Conservation (phyloP, 1,140 invertebrate genomes). For the Charaxes varanes region DNA sequence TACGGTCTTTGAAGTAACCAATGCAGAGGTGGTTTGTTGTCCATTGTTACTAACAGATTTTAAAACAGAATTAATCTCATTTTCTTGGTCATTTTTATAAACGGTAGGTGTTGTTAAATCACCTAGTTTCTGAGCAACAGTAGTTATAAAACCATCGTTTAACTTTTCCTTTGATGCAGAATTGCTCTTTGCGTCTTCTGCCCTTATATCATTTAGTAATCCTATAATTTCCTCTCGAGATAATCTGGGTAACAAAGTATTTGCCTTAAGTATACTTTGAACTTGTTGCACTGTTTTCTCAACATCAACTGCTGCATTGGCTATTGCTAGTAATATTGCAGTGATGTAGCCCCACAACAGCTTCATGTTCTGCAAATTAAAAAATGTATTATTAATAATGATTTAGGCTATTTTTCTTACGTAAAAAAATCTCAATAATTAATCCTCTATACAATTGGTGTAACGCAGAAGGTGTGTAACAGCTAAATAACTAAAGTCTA, state of each 20-base stretch:
- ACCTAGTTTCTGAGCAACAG: neutral
- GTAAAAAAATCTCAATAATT: slow-evolving; percentile 1
- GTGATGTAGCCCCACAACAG: slow-evolving; percentile 40
- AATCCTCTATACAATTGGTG: too few species aligned
- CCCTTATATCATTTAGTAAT: slow-evolving; percentile 76
- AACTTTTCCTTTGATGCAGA: slow-evolving; percentile 29
- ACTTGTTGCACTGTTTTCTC: slow-evolving; percentile 77
- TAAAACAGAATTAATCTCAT: slow-evolving; percentile 34
- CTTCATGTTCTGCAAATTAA: slow-evolving; percentile 55
- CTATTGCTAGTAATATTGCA: slow-evolving; percentile 27
- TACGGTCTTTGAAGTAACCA: slow-evolving; percentile 10
- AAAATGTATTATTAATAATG: too few species aligned
- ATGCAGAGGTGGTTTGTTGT: slow-evolving; percentile 1
- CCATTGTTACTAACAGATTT: slow-evolving; percentile 14
- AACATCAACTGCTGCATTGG: slow-evolving; percentile 48
- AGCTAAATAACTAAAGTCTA: too few species aligned
- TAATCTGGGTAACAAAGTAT: slow-evolving; percentile 75
- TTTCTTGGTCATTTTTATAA: slow-evolving; percentile 37
- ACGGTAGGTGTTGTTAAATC: slow-evolving; percentile 21
- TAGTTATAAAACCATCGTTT: slow-evolving; percentile 13
- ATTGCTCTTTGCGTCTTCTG: slow-evolving; percentile 60
- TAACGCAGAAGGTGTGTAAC: too few species aligned
- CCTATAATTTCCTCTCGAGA: slow-evolving; percentile 75
- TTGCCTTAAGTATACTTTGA: slow-evolving; percentile 72
- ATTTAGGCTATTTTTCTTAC: too few species aligned